A percentile compares a stretch with the other conserved stretches of the same genome.
Evolutionary conservation across 2,888 invertebrate genomes (phyloP).

Genomic region (Xanthia icteritia): DNA sequence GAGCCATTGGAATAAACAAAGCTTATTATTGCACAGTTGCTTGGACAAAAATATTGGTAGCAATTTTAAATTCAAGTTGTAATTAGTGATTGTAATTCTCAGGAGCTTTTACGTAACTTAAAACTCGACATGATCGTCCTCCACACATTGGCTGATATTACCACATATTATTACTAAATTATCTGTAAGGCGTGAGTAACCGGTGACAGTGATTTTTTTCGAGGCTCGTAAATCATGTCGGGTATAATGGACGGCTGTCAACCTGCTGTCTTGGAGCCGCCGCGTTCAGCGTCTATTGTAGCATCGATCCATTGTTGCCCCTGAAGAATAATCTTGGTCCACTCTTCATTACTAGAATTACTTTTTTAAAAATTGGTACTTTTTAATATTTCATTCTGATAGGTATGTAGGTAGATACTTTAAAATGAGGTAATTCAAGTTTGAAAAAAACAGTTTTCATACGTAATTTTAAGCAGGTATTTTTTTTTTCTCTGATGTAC

Average conservation of each 20-base stretch:
- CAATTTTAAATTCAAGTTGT: neutral
- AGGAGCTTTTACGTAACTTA: neutral
- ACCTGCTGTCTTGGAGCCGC: conserved; percentile 67
- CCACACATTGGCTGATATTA: conserved; percentile 27
- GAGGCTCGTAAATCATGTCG: conserved; percentile 73
- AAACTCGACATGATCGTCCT: conserved; percentile 15
- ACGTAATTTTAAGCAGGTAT: too few relatives aligned
- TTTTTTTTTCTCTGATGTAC: neutral
- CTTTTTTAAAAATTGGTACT: conserved; percentile 3
- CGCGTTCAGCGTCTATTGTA: conserved; percentile 64
- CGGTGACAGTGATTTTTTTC: conserved; percentile 66
- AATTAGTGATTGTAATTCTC: neutral
- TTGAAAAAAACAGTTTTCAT: too few relatives aligned
- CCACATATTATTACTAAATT: conserved; percentile 50
- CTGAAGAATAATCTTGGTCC: conserved; percentile 62
- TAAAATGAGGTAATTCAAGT: neutral
- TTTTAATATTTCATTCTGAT: neutral
- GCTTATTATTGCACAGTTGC: conserved; percentile 1
- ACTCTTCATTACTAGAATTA: conserved; percentile 31
- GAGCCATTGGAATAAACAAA: conserved; percentile 13
- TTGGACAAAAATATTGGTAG: neutral
- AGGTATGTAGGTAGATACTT: neutral
- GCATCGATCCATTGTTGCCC: conserved; percentile 64
- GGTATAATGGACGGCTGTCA: conserved; percentile 75
- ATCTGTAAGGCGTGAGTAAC: conserved; percentile 39